Evolutionary conservation across 2,113 vertebrate genomes (phyloP), one percentile per base, ranked within the genome.

Genomic region (Callipepla squamata): DNA sequence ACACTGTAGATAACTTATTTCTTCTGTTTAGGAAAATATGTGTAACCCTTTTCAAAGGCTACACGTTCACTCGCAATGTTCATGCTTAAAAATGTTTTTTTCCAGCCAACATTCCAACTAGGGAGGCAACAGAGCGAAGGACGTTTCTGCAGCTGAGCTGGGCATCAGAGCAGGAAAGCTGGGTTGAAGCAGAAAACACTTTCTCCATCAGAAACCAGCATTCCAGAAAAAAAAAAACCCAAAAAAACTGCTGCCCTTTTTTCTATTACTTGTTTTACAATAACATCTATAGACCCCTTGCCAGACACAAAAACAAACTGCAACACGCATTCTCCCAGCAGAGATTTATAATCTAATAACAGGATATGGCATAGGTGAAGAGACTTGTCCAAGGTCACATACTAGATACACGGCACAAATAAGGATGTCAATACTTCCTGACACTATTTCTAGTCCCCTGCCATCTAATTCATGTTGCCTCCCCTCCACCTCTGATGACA

Each of bases 291-390:
- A 72, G 65, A 70, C 61, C 20, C 38, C 85, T 80, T 61, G 47
- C 55, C 61, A 80, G 68, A 57, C 25, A 93, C 42, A 88, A 86
- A 92, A 88, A 76, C 65, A 57, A 88, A 80, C 65, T 51, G 44
- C 1, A 0, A 88, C 92, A 90, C 48, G 87, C 73, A 23, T 93
- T 90, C 73, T 94, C 83, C 80, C 92, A 88, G 90, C 79, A 90
- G 90, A 96, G 93, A 96, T 94, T 95, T 95, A 93, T 92, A 92
- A 92, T 94, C 91, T 91, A 95, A 94, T 92, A 95, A 95, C 79
- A 92, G 76, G 95, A 96, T 92, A 95, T 65, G 80, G 89, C 85
- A 95, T 14, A 96, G 95, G 94, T 93, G 92, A 96, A 93, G 93
- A 83, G 91, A 87, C 72, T 92, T 75, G 85, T 91, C 73, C 87